phyloP scores from a whole-genome alignment of 2,113 vertebrate genomes.

The Gambusia affinis region DNA sequence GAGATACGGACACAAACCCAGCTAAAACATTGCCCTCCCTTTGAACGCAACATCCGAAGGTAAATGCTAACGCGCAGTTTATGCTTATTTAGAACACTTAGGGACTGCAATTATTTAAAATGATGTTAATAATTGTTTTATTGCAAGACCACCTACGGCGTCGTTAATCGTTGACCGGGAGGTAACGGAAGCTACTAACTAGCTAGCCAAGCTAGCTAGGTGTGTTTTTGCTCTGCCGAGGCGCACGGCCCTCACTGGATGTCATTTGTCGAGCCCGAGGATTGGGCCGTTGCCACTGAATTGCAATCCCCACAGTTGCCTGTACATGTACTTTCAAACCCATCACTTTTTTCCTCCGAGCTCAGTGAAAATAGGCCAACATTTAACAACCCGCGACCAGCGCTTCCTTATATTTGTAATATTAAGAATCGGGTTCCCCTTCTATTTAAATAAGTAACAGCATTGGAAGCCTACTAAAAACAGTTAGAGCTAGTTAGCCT shows the following conservation, averaged over 20 bases:
- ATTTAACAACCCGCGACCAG: slow-evolving; percentile 3
- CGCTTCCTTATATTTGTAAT: slow-evolving; percentile 39
- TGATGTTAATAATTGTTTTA: slow-evolving; percentile 3
- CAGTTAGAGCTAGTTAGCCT: slow-evolving; percentile 64
- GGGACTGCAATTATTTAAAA: slow-evolving; percentile 27
- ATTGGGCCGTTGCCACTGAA: slow-evolving; percentile 72
- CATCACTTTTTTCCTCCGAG: not conserved
- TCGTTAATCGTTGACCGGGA: slow-evolving; percentile 73
- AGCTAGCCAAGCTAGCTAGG: slow-evolving; percentile 72
- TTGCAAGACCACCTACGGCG: slow-evolving; percentile 63
- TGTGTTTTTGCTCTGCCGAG: slow-evolving; percentile 75
- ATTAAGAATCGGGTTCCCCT: slow-evolving; percentile 24
- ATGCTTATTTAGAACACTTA: slow-evolving; percentile 17
- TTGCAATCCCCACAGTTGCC: slow-evolving; percentile 27
- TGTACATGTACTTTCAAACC: slow-evolving; percentile 9
- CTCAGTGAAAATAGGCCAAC: not conserved
- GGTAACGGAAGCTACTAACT: slow-evolving; percentile 74
- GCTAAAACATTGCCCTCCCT: slow-evolving; percentile 75
- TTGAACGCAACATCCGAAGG: slow-evolving; percentile 73
- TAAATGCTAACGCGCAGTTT: slow-evolving; percentile 54
- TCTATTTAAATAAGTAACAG: slow-evolving; percentile 37
- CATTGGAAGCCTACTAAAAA: slow-evolving; percentile 52
- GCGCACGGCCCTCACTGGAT: slow-evolving; percentile 76
- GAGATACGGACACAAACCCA: slow-evolving; percentile 75
- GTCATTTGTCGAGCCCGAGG: slow-evolving; percentile 73